phyloP scores from a whole-genome alignment of 2,113 vertebrate species.

The Lepus europaeus region DNA sequence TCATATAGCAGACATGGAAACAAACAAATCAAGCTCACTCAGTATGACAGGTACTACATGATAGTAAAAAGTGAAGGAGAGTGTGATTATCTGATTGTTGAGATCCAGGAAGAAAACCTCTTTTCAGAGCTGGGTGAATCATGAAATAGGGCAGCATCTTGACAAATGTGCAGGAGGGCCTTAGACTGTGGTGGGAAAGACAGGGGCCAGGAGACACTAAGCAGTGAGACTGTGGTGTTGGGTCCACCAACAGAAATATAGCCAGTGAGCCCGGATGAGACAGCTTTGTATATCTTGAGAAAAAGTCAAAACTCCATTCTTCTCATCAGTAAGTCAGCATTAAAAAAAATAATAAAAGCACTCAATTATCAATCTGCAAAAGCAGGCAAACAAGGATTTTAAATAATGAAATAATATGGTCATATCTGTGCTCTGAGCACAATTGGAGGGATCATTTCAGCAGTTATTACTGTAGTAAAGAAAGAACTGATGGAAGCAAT shows the following conservation, averaged over 20 bases:
- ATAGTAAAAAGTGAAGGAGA: neutral
- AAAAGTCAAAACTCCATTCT: constrained; percentile 13
- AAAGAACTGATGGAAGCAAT: neutral
- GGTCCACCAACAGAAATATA: neutral
- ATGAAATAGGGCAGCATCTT: neutral
- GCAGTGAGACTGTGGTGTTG: neutral
- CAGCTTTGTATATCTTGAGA: neutral
- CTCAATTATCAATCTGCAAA: neutral
- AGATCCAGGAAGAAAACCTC: neutral
- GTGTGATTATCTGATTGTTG: neutral
- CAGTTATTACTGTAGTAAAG: neutral
- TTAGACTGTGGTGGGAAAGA: neutral
- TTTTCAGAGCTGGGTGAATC: neutral
- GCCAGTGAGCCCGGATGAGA: neutral
- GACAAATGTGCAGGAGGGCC: neutral
- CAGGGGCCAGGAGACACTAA: neutral
- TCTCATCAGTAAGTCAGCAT: no score
- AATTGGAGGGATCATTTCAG: neutral
- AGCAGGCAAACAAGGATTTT: neutral
- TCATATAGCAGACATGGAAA: neutral
- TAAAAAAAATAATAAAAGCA: no score
- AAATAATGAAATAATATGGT: neutral
- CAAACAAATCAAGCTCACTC: neutral
- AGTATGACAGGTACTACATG: neutral
- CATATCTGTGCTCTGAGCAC: neutral